Evolutionary conservation across 2,113 vertebrate genomes (phyloP).

Genomic region (Seriola aureovittata): DNA sequence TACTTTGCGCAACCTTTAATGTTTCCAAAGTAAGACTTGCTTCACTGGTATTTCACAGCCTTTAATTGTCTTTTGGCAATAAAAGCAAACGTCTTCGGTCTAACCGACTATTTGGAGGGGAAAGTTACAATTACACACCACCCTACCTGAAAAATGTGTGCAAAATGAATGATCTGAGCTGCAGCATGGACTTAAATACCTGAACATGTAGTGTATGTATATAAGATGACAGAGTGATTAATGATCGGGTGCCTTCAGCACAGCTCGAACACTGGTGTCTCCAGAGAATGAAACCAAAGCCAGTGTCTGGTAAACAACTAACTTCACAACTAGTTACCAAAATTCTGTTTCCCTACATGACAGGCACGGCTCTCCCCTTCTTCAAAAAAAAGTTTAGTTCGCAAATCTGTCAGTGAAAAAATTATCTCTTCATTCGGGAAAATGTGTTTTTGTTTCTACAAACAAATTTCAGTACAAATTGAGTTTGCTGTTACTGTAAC

Average conservation of each 20-base stretch:
- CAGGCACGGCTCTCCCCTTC: slow-evolving; percentile 21
- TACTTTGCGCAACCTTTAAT: slow-evolving; percentile 29
- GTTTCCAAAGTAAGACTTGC: slow-evolving; percentile 27
- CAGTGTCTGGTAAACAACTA: slow-evolving; percentile 43
- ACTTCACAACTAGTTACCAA: slow-evolving; percentile 64
- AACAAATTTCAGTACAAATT: neutral
- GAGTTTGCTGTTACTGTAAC: neutral
- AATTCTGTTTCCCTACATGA: slow-evolving; percentile 25
- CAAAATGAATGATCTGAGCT: slow-evolving; percentile 15
- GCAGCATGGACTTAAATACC: slow-evolving; percentile 15
- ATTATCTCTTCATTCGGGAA: neutral
- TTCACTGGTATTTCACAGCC: slow-evolving; percentile 48
- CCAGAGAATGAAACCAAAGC: slow-evolving; percentile 37
- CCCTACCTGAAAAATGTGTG: slow-evolving; percentile 8
- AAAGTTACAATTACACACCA: slow-evolving; percentile 53
- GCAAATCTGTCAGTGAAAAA: slow-evolving; percentile 13
- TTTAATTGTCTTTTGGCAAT: slow-evolving; percentile 58
- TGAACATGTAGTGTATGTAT: slow-evolving; percentile 11
- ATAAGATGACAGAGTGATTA: slow-evolving; percentile 46
- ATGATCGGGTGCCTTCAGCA: slow-evolving; percentile 22
- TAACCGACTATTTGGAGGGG: slow-evolving; percentile 10
- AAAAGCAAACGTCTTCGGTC: slow-evolving; percentile 34
- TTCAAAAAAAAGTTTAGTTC: neutral
- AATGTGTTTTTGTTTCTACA: neutral
- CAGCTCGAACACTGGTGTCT: slow-evolving; percentile 1